These are phyloP conservation scores for Carposina sasakii DNA, from an alignment of 1,140 invertebrate genomes.

Conservation along the genomic window DNA sequence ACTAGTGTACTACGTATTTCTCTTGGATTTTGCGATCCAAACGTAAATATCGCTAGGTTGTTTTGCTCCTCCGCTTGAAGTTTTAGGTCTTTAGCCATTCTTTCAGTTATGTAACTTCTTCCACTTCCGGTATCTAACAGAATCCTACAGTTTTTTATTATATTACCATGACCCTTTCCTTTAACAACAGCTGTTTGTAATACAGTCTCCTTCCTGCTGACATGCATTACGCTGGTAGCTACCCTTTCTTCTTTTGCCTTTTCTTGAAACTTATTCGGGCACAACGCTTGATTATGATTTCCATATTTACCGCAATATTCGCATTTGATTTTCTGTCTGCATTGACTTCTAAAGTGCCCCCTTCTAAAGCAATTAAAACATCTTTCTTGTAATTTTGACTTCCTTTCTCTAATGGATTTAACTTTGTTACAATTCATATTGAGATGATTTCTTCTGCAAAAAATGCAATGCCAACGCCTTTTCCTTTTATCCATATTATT, in stretches of 20 bases:
- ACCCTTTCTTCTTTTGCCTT: background rate
- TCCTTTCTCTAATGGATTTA: no score
- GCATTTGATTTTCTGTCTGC: background rate
- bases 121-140: background rate
- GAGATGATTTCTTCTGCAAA: no score
- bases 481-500: no score
- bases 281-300: background rate
- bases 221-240: background rate
- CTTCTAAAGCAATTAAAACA: background rate
- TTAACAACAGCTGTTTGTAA: slow-evolving; percentile 2
- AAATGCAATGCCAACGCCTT: no score
- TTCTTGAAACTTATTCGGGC: background rate
- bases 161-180: background rate
- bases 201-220: background rate
- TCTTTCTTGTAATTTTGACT: background rate
- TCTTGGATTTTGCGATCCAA: background rate
- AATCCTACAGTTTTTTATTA: background rate
- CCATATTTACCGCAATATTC: background rate
- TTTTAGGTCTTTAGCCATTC: background rate
- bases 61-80: background rate
- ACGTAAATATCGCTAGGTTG: background rate
- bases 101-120: slow-evolving; percentile 2
- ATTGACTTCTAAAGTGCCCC: background rate
- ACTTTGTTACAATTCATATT: no score
- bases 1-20: background rate